Conservation (phyloP, 2,797 vertebrate species). For the Champsocephalus esox region DNA sequence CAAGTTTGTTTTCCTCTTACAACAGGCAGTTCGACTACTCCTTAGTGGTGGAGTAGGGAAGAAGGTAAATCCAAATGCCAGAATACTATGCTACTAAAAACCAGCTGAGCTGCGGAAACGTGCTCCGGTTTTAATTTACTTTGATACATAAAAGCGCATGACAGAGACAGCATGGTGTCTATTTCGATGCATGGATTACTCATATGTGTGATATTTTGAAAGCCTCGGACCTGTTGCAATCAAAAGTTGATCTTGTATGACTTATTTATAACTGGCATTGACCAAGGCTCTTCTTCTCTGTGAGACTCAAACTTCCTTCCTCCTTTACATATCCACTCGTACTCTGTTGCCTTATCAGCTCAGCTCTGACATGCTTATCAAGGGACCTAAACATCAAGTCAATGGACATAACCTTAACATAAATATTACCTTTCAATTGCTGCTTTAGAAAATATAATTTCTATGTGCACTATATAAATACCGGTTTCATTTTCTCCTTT, state of each 20-base stretch:
- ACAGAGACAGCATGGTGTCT: slow-evolving; percentile 11
- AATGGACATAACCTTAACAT: not conserved
- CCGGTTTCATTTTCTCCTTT: slow-evolving; percentile 2
- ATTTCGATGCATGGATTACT: slow-evolving; percentile 43
- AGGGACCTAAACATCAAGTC: not conserved
- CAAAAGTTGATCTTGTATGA: slow-evolving; percentile 15
- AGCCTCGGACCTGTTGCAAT: not conserved
- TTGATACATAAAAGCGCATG: slow-evolving; percentile 56
- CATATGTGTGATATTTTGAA: slow-evolving; percentile 17
- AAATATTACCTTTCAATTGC: not conserved
- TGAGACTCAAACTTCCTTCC: slow-evolving; percentile 29
- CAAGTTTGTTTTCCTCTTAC: slow-evolving; percentile 62
- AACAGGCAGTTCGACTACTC: slow-evolving; percentile 81
- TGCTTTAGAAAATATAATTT: not conserved
- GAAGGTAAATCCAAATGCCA: slow-evolving; percentile 77
- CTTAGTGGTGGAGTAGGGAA: slow-evolving; percentile 78
- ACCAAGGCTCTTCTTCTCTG: slow-evolving; percentile 2
- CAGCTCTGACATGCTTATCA: not conserved
- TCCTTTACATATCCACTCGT: not conserved
- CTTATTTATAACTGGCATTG: slow-evolving; percentile 27
- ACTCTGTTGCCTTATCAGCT: not conserved
- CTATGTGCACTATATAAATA: not conserved
- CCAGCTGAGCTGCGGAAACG: slow-evolving; percentile 3
- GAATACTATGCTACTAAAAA: slow-evolving; percentile 14
- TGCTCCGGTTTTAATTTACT: slow-evolving; percentile 28